These are phyloP conservation scores for Xanthia icteritia DNA, from an alignment of 2,888 invertebrate species.

Conservation along the genomic window DNA sequence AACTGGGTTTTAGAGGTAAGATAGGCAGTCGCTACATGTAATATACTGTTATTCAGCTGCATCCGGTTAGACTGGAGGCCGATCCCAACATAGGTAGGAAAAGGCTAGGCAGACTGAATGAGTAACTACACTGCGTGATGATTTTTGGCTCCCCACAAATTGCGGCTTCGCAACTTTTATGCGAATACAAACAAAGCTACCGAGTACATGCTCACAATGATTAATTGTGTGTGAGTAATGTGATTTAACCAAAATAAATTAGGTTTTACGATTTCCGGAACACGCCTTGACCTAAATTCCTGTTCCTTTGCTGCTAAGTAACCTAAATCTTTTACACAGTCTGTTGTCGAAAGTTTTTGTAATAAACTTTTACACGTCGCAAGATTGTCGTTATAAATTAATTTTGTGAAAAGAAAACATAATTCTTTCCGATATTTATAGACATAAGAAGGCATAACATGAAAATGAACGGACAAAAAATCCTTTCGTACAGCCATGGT, in stretches of 20 bases:
- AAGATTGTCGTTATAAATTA: not conserved
- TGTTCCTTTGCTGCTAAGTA: not conserved
- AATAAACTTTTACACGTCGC: not conserved
- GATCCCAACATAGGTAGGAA: not conserved
- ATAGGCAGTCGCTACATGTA: no score
- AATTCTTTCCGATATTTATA: not conserved
- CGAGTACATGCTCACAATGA: constrained; percentile 16
- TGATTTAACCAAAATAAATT: constrained; percentile 52
- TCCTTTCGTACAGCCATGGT: not conserved
- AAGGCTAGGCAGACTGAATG: not conserved
- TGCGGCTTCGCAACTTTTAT: not conserved
- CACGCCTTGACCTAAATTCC: constrained; percentile 54
- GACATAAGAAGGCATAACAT: not conserved
- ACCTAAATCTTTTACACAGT: constrained; percentile 5
- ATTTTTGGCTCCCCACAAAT: constrained; percentile 5
- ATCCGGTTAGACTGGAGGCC: not conserved
- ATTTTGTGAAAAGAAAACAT: not conserved
- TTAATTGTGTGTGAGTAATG: constrained; percentile 47
- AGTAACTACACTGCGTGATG: not conserved
- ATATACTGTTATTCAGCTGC: not conserved
- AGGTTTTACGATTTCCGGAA: constrained; percentile 38
- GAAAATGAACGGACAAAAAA: not conserved
- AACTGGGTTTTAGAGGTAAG: no score
- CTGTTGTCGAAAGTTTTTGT: not conserved
- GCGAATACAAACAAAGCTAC: constrained; percentile 30